A percentile compares a stretch with the other conserved stretches of the same genome.
Conservation (phyloP, 37 sponge, comb jelly and placozoan species). For the Ephydatia muelleri region DNA sequence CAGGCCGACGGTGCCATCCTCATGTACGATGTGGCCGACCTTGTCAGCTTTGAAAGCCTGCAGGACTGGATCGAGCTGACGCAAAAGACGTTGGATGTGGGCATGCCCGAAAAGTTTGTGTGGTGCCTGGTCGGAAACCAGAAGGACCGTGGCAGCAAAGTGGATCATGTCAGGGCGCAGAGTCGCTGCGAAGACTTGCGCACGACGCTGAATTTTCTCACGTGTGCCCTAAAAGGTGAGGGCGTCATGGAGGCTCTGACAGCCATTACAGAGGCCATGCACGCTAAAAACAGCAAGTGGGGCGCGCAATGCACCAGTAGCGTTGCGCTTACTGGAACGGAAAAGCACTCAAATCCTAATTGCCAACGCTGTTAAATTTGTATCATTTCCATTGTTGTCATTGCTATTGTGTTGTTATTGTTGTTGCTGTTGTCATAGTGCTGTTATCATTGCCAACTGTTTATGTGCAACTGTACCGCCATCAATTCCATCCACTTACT, state of each 20-base stretch:
- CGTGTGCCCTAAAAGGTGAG: conserved; percentile 75
- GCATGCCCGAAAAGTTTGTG: background rate
- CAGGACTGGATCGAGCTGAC: conserved; percentile 73
- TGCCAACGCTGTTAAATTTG: too few species aligned
- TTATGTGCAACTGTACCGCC: too few species aligned
- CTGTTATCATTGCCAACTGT: too few species aligned
- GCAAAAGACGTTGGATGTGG: background rate
- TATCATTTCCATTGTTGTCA: too few species aligned
- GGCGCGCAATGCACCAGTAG: too few species aligned
- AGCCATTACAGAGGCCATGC: conserved; percentile 29
- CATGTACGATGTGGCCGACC: conserved; percentile 70
- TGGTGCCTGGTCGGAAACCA: conserved; percentile 76
- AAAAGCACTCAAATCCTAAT: too few species aligned
- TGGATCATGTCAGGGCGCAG: conserved; percentile 18
- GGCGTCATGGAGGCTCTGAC: conserved; percentile 54
- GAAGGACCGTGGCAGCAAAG: conserved; percentile 46
- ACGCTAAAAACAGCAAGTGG: background rate
- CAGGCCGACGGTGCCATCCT: conserved; percentile 66
- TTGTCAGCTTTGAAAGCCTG: conserved; percentile 52
- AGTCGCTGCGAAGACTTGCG: conserved; percentile 13
- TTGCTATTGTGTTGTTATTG: too few species aligned
- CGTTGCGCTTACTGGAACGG: too few species aligned
- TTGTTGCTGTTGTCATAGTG: too few species aligned
- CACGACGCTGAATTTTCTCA: conserved; percentile 39
- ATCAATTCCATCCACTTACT: too few species aligned